phyloP scores from a whole-genome alignment of 2,888 invertebrate species.

The Zygothrica quintamaculata region DNA sequence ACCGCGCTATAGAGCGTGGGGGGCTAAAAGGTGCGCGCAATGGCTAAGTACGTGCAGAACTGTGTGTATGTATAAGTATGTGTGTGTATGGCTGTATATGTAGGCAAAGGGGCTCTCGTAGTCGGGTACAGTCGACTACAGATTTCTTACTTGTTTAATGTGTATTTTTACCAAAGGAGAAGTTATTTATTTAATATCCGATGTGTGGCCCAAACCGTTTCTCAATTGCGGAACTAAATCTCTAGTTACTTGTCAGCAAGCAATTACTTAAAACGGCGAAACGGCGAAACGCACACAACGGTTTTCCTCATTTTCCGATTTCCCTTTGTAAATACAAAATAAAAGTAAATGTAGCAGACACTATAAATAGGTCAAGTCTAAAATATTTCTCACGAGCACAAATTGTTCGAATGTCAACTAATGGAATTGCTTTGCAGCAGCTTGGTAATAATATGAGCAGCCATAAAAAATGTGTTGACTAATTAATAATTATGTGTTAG shows the following conservation, averaged over 20 bases:
- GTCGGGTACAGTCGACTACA: too few species aligned
- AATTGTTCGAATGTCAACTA: constrained; percentile 31
- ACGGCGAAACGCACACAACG: constrained; percentile 26
- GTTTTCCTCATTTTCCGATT: constrained; percentile 49
- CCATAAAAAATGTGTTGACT: constrained; percentile 12
- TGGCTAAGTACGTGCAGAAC: too few species aligned
- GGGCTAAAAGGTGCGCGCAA: too few species aligned
- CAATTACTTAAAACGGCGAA: constrained; percentile 36
- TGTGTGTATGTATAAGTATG: too few species aligned
- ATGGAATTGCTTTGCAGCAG: constrained; percentile 30
- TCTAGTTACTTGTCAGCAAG: constrained; percentile 32
- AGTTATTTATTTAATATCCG: constrained; percentile 21
- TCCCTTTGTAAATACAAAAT: constrained; percentile 30
- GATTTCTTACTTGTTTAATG: not conserved
- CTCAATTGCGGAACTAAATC: constrained; percentile 44
- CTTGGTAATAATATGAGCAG: constrained; percentile 28
- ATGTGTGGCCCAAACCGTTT: constrained; percentile 40
- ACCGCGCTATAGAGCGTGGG: too few species aligned
- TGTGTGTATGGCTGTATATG: too few species aligned
- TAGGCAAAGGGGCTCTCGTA: too few species aligned
- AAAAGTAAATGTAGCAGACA: constrained; percentile 18
- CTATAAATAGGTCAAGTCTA: constrained; percentile 78
- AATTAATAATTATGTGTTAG: constrained; percentile 4
- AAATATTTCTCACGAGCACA: constrained; percentile 33
- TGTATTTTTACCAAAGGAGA: constrained; percentile 39